Percentiles rank a stretch among this genome's conserved stretches.
phyloP scores from a whole-genome alignment of 2,888 invertebrate species.

The Strigamia crassipes region DNA sequence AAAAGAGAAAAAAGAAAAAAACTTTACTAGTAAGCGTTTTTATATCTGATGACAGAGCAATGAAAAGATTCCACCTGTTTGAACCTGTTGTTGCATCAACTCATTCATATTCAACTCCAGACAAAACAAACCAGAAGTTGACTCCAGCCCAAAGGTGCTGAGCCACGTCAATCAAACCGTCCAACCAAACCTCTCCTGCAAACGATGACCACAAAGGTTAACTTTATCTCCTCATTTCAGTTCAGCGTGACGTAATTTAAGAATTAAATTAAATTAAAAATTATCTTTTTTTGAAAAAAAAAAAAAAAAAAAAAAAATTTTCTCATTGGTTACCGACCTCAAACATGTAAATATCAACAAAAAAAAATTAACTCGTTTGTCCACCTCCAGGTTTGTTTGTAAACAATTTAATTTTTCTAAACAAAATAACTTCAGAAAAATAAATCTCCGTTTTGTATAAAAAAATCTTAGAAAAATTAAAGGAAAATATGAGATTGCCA shows the following conservation, averaged over 20 bases:
- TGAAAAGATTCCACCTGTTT: conserved; percentile 6
- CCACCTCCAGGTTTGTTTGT: too few species aligned
- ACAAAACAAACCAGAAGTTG: conserved; percentile 16
- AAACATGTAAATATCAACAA: too few species aligned
- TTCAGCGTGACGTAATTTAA: too few species aligned
- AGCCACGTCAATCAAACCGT: conserved; percentile 1
- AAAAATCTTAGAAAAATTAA: too few species aligned
- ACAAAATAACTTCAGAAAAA: not conserved
- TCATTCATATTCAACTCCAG: conserved; percentile 10
- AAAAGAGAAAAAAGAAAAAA: not conserved
- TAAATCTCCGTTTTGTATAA: too few species aligned
- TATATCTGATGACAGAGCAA: not conserved
- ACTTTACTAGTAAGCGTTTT: not conserved
- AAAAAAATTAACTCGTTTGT: too few species aligned
- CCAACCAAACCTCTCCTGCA: not conserved
- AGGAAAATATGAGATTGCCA: not conserved
- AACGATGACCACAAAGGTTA: not conserved
- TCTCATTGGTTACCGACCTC: too few species aligned
- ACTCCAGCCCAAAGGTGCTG: conserved; percentile 10
- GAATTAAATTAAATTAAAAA: too few species aligned
- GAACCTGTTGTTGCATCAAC: not conserved
- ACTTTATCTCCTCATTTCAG: not conserved
- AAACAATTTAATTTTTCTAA: too few species aligned
- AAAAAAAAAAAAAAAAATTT: too few species aligned
- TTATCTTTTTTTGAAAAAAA: too few species aligned